Evolutionary conservation across 2,797 vertebrate species (phyloP), one percentile per base, ranked within the genome.

Genomic region (Thalassophryne amazonica): DNA sequence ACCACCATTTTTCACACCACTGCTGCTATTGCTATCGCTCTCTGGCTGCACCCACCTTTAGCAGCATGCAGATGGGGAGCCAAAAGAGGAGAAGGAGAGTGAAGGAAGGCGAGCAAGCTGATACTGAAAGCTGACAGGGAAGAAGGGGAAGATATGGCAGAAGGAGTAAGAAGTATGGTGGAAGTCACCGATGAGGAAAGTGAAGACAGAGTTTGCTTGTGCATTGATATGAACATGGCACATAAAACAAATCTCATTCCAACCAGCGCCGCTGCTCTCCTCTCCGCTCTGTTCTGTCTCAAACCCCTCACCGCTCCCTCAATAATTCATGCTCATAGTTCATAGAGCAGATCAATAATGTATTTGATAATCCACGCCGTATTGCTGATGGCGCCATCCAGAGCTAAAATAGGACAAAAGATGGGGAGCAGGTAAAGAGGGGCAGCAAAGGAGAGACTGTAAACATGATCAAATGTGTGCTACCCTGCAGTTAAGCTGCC

Each of bases 1-100:
- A 79, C 82, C 69, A 33, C 80, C 78, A 83, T 88, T 85, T 86
- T 79, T 85, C 81, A 84, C 82, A 83, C 76, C 42, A 41, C 75
- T 71, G 48, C 76, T 72, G 52, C 80, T 80, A 57, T 71, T 28
- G 49, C 70, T 80, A 73, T 82, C 78, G 7, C 14, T 76, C 39
- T 53, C 74, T 62, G 38, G 4, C 68, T 61, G 70, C 81, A 79
- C 47, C 58, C 66, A 78, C 82, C 76, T 80, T 77, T 72, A 59
- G 70, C 57, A 30, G 77, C 73, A 81, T 83, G 77, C 80, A 85
- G 79, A 88, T 84, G 68, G 76, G 58, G 58, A 66, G 54, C 31
- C 11, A n/a, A n/a, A n/a, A n/a, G 38, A 34, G 49, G 43, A 24
- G 58, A 58, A 21, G 34, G 30, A 12, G 15, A 16, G 13, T 25